A percentile compares a stretch with the other conserved stretches of the same genome.
Conservation (phyloP, 23 tunicate species). For the Styela clava region DNA sequence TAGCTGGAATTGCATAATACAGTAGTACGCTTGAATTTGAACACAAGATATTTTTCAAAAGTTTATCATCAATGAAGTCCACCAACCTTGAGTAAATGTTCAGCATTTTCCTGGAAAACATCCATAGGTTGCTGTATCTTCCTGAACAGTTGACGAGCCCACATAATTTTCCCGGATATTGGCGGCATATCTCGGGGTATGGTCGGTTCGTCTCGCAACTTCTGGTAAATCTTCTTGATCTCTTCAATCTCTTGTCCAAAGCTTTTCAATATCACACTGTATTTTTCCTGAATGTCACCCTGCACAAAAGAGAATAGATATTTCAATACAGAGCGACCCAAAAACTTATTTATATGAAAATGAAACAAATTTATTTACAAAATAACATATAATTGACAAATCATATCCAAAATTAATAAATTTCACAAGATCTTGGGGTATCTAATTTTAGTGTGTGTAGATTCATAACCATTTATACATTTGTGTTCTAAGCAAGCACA, state of each 20-base stretch:
- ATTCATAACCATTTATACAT: too few relatives aligned
- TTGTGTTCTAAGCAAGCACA: too few relatives aligned
- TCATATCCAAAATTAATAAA: too few relatives aligned
- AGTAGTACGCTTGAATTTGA: too few relatives aligned
- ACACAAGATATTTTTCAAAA: too few relatives aligned
- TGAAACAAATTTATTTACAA: background rate
- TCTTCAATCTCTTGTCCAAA: slow-evolving; percentile 89
- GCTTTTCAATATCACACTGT: slow-evolving; percentile 60
- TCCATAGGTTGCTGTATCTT: slow-evolving; percentile 92
- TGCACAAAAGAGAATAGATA: background rate
- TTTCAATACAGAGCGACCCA: background rate
- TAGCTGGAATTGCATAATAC: too few relatives aligned
- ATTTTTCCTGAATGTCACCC: slow-evolving; percentile 79
- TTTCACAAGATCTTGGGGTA: too few relatives aligned
- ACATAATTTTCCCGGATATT: slow-evolving; percentile 85
- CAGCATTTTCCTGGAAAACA: slow-evolving; percentile 59
- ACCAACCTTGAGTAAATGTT: slow-evolving; percentile 67
- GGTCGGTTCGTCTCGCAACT: slow-evolving; percentile 84
- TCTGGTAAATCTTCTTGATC: slow-evolving; percentile 83
- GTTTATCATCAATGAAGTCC: too few relatives aligned
- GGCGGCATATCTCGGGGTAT: slow-evolving; percentile 96
- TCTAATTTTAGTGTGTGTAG: too few relatives aligned
- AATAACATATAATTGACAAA: too few relatives aligned
- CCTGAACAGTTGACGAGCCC: slow-evolving; percentile 90
- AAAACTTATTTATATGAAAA: slow-evolving; percentile 4